A percentile compares a stretch with the other conserved stretches of the same genome.
phyloP scores from a whole-genome alignment of 2,888 invertebrate species.

The Cenopis cana region DNA sequence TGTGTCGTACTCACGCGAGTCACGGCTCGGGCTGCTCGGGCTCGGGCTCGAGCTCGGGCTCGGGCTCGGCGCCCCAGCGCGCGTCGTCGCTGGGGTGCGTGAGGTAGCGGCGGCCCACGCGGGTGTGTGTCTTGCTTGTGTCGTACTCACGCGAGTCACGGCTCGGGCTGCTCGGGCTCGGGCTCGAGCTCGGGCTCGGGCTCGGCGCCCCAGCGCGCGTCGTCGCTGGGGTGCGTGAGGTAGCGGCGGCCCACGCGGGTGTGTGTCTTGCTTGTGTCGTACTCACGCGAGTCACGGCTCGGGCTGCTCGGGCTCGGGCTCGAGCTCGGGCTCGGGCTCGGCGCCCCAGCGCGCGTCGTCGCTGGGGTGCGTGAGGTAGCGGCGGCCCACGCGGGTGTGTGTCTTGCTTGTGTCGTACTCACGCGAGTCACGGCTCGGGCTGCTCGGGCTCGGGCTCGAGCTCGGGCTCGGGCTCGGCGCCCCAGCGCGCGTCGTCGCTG shows the following conservation, averaged over 20 bases:
- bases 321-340: background rate
- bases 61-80: conserved; percentile 10
- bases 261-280: too few species aligned
- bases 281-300: conserved; percentile 5
- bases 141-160: conserved; percentile 6
- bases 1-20: conserved; percentile 1
- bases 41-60: background rate
- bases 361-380: conserved; percentile 18
- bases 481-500: conserved; percentile 38
- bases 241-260: conserved; percentile 62
- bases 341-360: conserved; percentile 38
- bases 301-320: background rate
- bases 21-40: conserved; percentile 10
- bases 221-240: conserved; percentile 87
- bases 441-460: background rate
- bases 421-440: background rate
- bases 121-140: too few species aligned
- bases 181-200: background rate
- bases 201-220: conserved; percentile 1
- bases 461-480: background rate
- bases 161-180: background rate
- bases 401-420: too few species aligned
- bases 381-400: conserved; percentile 8
- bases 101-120: conserved; percentile 32
- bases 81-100: conserved; percentile 71